Percentiles rank a stretch among this genome's conserved stretches.
Evolutionary conservation across 2,888 invertebrate species (phyloP).

Genomic region (Neoaliturus tenellus): DNA sequence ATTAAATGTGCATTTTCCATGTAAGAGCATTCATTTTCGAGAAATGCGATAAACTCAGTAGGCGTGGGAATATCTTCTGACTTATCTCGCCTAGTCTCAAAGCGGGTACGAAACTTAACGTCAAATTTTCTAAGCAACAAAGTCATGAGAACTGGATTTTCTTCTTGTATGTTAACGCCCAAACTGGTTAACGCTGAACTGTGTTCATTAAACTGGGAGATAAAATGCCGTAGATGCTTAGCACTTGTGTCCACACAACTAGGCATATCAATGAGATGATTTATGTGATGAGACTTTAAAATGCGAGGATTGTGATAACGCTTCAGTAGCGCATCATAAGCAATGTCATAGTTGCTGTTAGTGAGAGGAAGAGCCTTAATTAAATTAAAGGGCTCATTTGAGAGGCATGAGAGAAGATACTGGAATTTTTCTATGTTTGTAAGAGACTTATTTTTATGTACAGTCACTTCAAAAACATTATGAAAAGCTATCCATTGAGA

Average conservation of each 20-base stretch:
- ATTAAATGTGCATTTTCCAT: too few relatives aligned
- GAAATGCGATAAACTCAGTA: slow-evolving; percentile 17
- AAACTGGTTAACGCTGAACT: neutral
- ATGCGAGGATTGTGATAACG: too few relatives aligned
- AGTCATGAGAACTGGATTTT: slow-evolving; percentile 30
- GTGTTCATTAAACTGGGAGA: too few relatives aligned
- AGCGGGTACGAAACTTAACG: neutral
- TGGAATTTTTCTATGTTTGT: too few relatives aligned
- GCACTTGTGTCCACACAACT: slow-evolving; percentile 19
- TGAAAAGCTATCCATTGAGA: too few relatives aligned
- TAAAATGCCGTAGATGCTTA: slow-evolving; percentile 19
- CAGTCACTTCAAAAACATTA: too few relatives aligned
- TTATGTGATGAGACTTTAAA: neutral
- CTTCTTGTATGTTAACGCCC: neutral
- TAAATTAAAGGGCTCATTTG: slow-evolving; percentile 8
- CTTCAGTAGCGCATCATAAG: neutral
- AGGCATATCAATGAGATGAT: too few relatives aligned
- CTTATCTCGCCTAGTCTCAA: slow-evolving; percentile 9
- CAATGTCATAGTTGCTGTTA: slow-evolving; percentile 2
- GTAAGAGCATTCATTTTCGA: slow-evolving; percentile 15
- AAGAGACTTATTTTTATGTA: slow-evolving; percentile 3
- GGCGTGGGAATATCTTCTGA: slow-evolving; percentile 14
- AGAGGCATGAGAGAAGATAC: neutral
- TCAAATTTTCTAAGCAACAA: slow-evolving; percentile 29
- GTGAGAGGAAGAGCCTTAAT: slow-evolving; percentile 11